Conservation (phyloP, 1,140 invertebrate genomes). For the Drosophila quadrilineata region DNA sequence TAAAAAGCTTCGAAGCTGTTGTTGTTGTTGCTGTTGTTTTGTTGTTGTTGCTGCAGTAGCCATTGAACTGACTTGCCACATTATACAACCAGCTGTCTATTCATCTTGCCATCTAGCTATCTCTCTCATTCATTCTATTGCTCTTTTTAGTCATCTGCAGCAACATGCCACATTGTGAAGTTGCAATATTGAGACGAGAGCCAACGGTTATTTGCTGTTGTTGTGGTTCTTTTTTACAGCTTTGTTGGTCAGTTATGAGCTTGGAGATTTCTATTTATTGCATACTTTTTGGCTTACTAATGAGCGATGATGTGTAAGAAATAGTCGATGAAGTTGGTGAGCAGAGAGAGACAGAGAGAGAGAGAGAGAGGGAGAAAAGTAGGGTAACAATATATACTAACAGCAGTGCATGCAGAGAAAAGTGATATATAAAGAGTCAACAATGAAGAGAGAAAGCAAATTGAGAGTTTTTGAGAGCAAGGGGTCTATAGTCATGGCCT, state of each 20-base stretch:
- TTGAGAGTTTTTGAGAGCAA: too few species aligned
- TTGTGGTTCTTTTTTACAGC: not conserved
- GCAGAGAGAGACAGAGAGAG: not conserved
- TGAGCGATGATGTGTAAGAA: constrained; percentile 41
- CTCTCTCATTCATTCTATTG: too few species aligned
- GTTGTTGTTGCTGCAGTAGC: constrained; percentile 14
- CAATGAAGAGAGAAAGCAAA: not conserved
- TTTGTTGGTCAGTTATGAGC: constrained; percentile 19
- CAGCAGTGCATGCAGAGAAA: not conserved
- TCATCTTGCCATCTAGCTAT: too few species aligned
- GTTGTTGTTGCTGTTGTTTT: constrained; percentile 12
- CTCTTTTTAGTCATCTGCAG: too few species aligned
- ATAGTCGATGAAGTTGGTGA: too few species aligned
- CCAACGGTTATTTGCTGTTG: not conserved
- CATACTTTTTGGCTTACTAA: constrained; percentile 43
- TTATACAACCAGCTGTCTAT: constrained; percentile 28
- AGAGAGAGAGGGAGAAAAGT: not conserved
- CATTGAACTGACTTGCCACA: constrained; percentile 39
- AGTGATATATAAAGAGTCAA: too few species aligned
- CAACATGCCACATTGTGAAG: constrained; percentile 37
- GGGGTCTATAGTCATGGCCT: too few species aligned
- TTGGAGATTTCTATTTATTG: constrained; percentile 42
- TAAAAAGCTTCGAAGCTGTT: not conserved
- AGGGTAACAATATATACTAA: too few species aligned
- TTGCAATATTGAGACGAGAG: constrained; percentile 5